Percentiles rank a stretch among this genome's conserved stretches.
Evolutionary conservation across 1,140 invertebrate species (phyloP).

Genomic region (Lepidurus apus): DNA sequence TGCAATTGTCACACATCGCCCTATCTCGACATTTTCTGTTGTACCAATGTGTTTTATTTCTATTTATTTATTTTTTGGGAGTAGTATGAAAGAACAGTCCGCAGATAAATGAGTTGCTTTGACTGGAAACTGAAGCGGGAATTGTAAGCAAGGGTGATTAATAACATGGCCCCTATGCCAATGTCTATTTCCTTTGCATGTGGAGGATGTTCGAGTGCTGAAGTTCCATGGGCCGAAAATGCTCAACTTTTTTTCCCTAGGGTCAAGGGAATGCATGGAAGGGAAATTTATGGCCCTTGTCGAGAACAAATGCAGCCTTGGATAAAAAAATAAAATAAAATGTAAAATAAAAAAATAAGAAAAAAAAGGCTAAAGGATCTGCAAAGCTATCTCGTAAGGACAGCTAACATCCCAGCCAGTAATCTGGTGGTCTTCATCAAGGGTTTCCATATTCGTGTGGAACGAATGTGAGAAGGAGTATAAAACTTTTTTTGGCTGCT

Average conservation of each 20-base stretch:
- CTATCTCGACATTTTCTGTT: background rate
- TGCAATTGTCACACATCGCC: background rate
- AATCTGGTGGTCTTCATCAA: background rate
- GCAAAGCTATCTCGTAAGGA: background rate
- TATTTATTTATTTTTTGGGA: background rate
- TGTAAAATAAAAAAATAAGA: too few relatives aligned
- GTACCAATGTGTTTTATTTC: background rate
- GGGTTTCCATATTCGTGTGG: background rate
- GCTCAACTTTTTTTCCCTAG: background rate
- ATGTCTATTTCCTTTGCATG: conserved; percentile 5
- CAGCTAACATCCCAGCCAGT: background rate
- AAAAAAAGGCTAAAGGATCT: background rate
- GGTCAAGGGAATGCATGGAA: conserved; percentile 8
- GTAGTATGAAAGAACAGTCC: background rate
- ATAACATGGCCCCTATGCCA: background rate
- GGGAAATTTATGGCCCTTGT: conserved; percentile 10
- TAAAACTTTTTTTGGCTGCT: background rate
- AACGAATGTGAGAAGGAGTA: background rate
- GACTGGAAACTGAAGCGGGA: background rate
- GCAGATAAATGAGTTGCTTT: conserved; percentile 10
- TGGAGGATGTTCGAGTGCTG: background rate
- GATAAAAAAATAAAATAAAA: background rate
- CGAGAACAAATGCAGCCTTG: background rate
- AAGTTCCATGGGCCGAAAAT: background rate
- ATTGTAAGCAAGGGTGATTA: background rate